Evolutionary conservation across 2,797 vertebrate genomes (phyloP).

Genomic region (Ataeniobius toweri): DNA sequence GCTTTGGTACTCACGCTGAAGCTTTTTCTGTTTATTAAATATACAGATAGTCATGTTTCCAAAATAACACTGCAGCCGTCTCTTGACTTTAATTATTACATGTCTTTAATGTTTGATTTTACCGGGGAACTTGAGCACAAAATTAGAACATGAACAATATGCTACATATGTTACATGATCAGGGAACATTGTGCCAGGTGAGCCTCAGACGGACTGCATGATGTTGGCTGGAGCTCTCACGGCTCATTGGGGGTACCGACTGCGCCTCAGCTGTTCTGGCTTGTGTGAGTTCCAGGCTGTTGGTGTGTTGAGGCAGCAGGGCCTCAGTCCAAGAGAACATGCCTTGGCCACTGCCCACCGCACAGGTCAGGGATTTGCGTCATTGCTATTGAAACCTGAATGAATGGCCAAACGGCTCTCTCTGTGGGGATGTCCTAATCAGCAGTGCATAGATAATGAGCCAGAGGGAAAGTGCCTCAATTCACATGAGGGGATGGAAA

Average conservation of each 20-base stretch:
- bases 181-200: conserved; percentile 11
- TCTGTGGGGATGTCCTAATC: conserved; percentile 59
- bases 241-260: conserved; percentile 22
- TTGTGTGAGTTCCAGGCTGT: conserved; percentile 33
- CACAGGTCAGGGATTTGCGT: conserved; percentile 68
- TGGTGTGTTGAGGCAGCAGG: conserved; percentile 46
- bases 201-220: conserved; percentile 12
- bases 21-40: too few relatives aligned
- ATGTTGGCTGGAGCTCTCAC: conserved; percentile 24
- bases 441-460: conserved; percentile 61
- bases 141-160: conserved; percentile 20
- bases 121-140: background rate
- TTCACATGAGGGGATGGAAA: conserved; percentile 16
- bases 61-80: background rate
- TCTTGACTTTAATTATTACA: background rate
- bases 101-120: background rate
- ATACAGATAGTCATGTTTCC: too few relatives aligned
- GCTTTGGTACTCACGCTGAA: too few relatives aligned
- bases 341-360: conserved; percentile 43
- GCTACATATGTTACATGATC: conserved; percentile 17
- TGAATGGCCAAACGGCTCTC: conserved; percentile 61
- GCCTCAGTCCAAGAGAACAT: conserved; percentile 51
- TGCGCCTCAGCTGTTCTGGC: conserved; percentile 35
- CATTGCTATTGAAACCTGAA: conserved; percentile 66
- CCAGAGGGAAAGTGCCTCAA: conserved; percentile 33